These are phyloP conservation scores for Diarsia dahlii DNA, from an alignment of 2,888 invertebrate species.

Conservation along the genomic window DNA sequence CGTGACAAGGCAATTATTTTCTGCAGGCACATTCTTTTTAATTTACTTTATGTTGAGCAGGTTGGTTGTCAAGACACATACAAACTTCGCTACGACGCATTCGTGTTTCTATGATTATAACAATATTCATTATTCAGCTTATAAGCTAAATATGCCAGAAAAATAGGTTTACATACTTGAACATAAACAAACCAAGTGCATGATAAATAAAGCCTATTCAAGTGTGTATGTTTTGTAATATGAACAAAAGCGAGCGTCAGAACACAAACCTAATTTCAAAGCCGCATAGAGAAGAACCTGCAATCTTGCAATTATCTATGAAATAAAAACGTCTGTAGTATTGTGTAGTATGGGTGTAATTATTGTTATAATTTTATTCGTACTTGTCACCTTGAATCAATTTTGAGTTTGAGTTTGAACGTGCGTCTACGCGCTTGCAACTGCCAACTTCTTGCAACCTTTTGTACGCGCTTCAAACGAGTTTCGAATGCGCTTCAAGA, in stretches of 20 bases:
- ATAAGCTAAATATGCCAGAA: too few relatives aligned
- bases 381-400: too few relatives aligned
- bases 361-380: too few relatives aligned
- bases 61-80: background rate
- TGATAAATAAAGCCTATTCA: constrained; percentile 20
- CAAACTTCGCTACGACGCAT: background rate
- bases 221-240: constrained; percentile 14
- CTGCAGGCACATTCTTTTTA: background rate
- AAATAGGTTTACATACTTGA: too few relatives aligned
- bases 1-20: background rate
- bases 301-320: background rate
- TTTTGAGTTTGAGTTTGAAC: too few relatives aligned
- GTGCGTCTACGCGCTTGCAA: too few relatives aligned
- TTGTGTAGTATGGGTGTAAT: background rate
- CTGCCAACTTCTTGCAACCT: too few relatives aligned
- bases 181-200: too few relatives aligned
- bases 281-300: background rate
- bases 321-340: background rate
- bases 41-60: background rate
- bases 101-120: too few relatives aligned
- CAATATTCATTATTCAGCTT: too few relatives aligned
- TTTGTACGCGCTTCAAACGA: too few relatives aligned
- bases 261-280: constrained; percentile 28
- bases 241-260: constrained; percentile 18
- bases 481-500: too few relatives aligned